phyloP scores from a whole-genome alignment of 2,888 invertebrate genomes.

The Teleiodes luculella region DNA sequence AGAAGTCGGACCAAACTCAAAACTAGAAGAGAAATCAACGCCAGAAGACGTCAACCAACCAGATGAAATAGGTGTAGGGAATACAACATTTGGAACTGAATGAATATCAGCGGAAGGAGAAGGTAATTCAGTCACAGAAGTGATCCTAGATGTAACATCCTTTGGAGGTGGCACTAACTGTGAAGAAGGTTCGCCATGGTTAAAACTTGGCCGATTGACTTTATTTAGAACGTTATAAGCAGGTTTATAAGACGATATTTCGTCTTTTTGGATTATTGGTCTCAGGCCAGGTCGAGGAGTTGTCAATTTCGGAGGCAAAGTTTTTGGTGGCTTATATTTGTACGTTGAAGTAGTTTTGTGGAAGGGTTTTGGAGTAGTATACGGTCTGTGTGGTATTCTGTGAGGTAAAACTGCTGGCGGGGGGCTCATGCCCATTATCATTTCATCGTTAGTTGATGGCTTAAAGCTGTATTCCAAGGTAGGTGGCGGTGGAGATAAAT shows the following conservation, averaged over 20 bases:
- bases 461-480: conserved; percentile 64
- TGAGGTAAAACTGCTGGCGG: conserved; percentile 59
- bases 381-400: conserved; percentile 46
- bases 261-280: conserved; percentile 55
- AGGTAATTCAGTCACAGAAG: conserved; percentile 37
- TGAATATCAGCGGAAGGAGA: conserved; percentile 33
- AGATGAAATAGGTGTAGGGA: conserved; percentile 65
- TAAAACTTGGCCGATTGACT: conserved; percentile 54
- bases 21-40: conserved; percentile 62
- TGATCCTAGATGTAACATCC: conserved; percentile 43
- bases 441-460: conserved; percentile 65
- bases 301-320: conserved; percentile 48
- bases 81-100: conserved; percentile 50
- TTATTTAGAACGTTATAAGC: conserved; percentile 59
- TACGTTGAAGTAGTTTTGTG: conserved; percentile 59
- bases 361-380: conserved; percentile 51
- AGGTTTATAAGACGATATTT: conserved; percentile 68
- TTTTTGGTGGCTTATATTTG: conserved; percentile 56
- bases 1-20: conserved; percentile 59
- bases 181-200: conserved; percentile 62
- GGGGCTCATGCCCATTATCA: conserved; percentile 78
- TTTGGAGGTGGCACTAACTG: conserved; percentile 61
- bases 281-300: conserved; percentile 51
- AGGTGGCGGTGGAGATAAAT: conserved; percentile 74
- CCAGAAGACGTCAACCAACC: conserved; percentile 70